Base-by-base conservation (phyloP, 2,888 invertebrate genomes). In the Chrysomela aeneicollis region DNA sequence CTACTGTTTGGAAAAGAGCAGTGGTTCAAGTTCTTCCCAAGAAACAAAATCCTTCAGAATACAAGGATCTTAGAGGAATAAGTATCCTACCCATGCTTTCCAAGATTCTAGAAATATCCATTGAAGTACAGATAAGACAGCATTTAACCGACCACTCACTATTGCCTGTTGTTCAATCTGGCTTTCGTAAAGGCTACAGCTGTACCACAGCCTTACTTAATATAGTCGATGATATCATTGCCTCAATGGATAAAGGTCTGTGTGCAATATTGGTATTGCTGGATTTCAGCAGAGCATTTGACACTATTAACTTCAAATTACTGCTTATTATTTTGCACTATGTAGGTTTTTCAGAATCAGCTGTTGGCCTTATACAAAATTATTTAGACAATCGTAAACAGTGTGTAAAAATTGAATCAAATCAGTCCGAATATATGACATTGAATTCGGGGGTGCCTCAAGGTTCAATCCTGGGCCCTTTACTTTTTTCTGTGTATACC, bases 281-380 rank as follows among this genome's bases (percentile, higher is more conserved):
- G 32, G 50, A 61, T 35, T 57, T 42, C 47, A 53, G 55, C 26
- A 55, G 55, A 42, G 61, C 61, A 18, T 54, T 61, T 55, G 61
- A 61, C 37, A 55, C 32, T 2, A 55, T 61, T 10, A 61, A 57
- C 42, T 46, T 21, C 22, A 18, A 55, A 30, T 21, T 61, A 21
- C 3, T 61, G 47, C 37, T 61, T 12, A n/a, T 12, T n/a, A 61
- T 61, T 15, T 37, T 61, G 30, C 26, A 61, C 21, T 61, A 53
- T 57, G 26, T 46, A 4, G 55, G 61, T 30, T 57, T 61, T 47
- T 61, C 61, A n/a, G 22, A 18, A n/a, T n/a, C 15, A 10, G 55
- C 47, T 2, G 42, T 61, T 26, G 15, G 30, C 21, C 37, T 61
- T 21, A 22, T 57, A 30, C 18, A 55, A 46, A 49, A 57, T 26